Base-by-base conservation (phyloP, 1,140 invertebrate genomes). In the Ostrea edulis region DNA sequence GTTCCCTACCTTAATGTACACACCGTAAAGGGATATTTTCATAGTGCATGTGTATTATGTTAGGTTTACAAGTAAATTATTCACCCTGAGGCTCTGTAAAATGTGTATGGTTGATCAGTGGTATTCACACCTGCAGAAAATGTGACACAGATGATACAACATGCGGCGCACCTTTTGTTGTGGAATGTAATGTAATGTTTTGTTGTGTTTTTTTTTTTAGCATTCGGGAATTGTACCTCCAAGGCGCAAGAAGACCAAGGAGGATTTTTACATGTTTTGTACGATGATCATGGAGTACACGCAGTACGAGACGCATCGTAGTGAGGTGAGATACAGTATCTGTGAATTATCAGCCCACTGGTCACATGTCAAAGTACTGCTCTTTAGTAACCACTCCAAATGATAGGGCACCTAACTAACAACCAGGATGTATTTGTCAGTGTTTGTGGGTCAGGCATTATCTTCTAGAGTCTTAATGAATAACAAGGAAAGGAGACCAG, bases 221-320 rank as follows among this genome's bases (percentile, higher is more conserved):
- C 89, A 90, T 88, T 83, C 88, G 58, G 91, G 89, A 12, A 84
- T 82, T 87, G 87, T 90, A 20, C 89, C 92, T 83, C 88, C 90
- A 86, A 91, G 90, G 87, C 93, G 92, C 35, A 91, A 95, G 51
- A 91, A 96, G 89, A 96, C 96, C 9, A 95, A 95, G 89, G 96
- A 96, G 91, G 96, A 96, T 92, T 96, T 96, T 92, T 95, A 96
- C 87, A 91, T 95, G 81, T 96, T 96, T 93, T 96, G 96, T 92
- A 95, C 95, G 44, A 95, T 95, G 90, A 95, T 96, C 77, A 93
- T 96, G 86, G 94, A 95, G 85, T 96, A 96, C 92, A 96, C 96
- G 92, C 96, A 96, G 90, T 96, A 96, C 93, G 95, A 96, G 88
- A 91, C 93, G 29, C 91, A 93, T 71, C 93, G 93, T 90, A 94